Percentiles rank a stretch among this genome's conserved stretches.
These are phyloP conservation scores for Thunnus maccoyii DNA, from an alignment of 2,113 vertebrate genomes.

Conservation along the genomic window DNA sequence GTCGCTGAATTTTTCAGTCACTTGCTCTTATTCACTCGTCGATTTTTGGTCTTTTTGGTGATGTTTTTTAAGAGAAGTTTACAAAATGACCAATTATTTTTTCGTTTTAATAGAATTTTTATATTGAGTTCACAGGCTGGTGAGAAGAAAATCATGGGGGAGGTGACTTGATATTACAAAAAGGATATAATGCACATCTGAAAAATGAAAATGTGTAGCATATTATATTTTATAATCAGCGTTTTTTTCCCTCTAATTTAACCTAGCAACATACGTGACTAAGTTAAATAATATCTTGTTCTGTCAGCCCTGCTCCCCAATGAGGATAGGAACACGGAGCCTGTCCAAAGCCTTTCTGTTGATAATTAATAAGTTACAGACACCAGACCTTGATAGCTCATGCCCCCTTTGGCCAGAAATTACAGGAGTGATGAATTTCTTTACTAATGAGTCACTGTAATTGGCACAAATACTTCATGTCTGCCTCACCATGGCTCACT, in stretches of 20 bases:
- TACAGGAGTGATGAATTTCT: constrained; percentile 77
- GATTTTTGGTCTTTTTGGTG: not conserved
- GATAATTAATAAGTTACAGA: constrained; percentile 71
- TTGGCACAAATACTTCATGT: constrained; percentile 62
- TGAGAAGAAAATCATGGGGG: not conserved
- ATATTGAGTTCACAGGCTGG: not conserved
- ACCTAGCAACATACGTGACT: constrained; percentile 16
- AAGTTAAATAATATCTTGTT: constrained; percentile 51
- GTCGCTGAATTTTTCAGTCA: constrained; percentile 59
- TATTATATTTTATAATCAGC: not conserved
- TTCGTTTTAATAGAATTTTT: constrained; percentile 2
- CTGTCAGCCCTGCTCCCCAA: constrained; percentile 24
- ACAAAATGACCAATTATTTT: not conserved
- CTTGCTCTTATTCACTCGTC: constrained; percentile 47
- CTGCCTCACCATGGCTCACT: constrained; percentile 28
- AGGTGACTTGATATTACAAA: not conserved
- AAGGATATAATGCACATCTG: not conserved
- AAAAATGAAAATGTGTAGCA: not conserved
- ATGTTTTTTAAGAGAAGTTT: not conserved
- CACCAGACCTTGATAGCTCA: constrained; percentile 60
- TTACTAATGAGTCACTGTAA: constrained; percentile 77
- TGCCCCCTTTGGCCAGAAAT: constrained; percentile 64
- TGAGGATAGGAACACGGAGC: constrained; percentile 43
- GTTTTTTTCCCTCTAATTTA: not conserved
- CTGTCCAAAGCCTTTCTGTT: constrained; percentile 57